Conservation (phyloP, 2,888 invertebrate genomes). For the Alcis repandata region DNA sequence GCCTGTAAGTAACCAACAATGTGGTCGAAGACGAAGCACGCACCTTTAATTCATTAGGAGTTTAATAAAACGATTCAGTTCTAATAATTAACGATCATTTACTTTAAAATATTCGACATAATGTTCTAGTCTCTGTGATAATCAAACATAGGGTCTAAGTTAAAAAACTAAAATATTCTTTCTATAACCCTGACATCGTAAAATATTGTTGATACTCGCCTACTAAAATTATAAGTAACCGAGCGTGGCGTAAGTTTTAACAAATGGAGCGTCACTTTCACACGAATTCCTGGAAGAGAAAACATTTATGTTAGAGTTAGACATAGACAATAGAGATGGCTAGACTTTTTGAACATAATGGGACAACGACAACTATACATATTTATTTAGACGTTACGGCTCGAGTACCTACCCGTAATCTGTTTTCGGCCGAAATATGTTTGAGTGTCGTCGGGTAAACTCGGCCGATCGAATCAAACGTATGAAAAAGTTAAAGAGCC, state of each 20-base stretch:
- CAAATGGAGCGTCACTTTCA: slow-evolving; percentile 95
- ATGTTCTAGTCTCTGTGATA: slow-evolving; percentile 71
- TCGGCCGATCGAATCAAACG: too few species aligned
- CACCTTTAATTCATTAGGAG: slow-evolving; percentile 7
- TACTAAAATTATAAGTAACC: slow-evolving; percentile 94
- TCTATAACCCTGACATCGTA: slow-evolving; percentile 77
- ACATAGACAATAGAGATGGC: neutral
- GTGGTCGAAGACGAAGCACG: too few species aligned
- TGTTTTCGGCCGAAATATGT: too few species aligned
- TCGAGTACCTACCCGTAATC: too few species aligned
- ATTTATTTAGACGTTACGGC: too few species aligned
- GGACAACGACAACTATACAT: too few species aligned
- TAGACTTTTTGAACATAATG: too few species aligned
- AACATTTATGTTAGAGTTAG: slow-evolving; percentile 33
- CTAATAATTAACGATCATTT: slow-evolving; percentile 87
- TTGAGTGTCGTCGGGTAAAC: too few species aligned
- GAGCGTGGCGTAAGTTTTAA: slow-evolving; percentile 97
- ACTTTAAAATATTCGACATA: slow-evolving; percentile 85
- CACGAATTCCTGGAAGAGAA: slow-evolving; percentile 92
- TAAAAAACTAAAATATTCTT: slow-evolving; percentile 78
- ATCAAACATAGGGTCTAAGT: slow-evolving; percentile 77
- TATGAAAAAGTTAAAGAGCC: too few species aligned
- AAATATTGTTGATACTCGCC: slow-evolving; percentile 79
- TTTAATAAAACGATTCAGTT: slow-evolving; percentile 72
- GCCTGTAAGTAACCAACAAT: too few species aligned